These are phyloP conservation scores for Euglossa dilemma DNA, from an alignment of 1,140 invertebrate species.

Conservation along the genomic window DNA sequence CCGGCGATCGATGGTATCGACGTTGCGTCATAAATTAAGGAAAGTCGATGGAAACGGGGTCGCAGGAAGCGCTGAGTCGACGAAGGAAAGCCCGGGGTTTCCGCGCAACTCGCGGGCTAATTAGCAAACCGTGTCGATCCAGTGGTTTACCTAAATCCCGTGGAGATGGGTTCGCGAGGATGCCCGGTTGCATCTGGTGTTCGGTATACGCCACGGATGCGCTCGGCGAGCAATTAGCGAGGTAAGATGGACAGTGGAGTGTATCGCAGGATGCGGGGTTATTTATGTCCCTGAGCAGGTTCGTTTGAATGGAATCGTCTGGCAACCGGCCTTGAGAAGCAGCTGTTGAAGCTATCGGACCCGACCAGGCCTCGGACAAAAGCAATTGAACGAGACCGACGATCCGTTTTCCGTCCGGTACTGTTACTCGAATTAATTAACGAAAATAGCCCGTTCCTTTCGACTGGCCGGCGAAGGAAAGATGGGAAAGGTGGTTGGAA, in stretches of 20 bases:
- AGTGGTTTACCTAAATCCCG: neutral
- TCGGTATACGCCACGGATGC: neutral
- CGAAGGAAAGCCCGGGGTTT: neutral
- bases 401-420: neutral
- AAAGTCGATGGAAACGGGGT: neutral
- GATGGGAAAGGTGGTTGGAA: too few species aligned
- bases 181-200: neutral
- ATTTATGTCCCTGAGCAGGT: neutral
- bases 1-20: neutral
- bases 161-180: neutral
- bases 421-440: slow-evolving; percentile 40
- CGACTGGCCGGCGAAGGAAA: too few species aligned
- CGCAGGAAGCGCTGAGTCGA: neutral
- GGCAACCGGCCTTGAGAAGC: neutral
- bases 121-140: neutral
- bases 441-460: slow-evolving; percentile 2
- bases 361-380: neutral
- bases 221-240: neutral
- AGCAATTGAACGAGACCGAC: neutral
- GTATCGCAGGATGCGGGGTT: slow-evolving; percentile 18
- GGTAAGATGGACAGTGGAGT: neutral
- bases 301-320: slow-evolving; percentile 23
- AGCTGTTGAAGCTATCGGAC: neutral
- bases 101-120: neutral
- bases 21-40: neutral